Conservation (phyloP, 2,888 invertebrate genomes). For the Hetaerina titia region DNA sequence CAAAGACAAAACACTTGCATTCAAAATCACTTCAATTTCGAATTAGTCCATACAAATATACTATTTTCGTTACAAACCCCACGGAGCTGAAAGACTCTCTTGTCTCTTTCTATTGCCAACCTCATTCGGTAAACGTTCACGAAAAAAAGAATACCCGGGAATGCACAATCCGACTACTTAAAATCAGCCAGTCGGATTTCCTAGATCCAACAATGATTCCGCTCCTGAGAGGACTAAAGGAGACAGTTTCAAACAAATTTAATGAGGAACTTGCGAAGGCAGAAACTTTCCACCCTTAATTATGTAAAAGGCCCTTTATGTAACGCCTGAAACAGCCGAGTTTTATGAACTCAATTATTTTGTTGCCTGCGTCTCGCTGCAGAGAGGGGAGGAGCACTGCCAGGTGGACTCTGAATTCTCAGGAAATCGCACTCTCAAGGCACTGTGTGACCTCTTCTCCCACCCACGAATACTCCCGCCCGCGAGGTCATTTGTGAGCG, state of each 20-base stretch:
- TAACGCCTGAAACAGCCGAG: constrained; percentile 17
- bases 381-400: background rate
- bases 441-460: background rate
- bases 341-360: constrained; percentile 39
- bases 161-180: background rate
- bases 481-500: background rate
- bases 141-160: background rate
- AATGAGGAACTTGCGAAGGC: background rate
- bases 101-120: background rate
- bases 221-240: background rate
- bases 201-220: background rate
- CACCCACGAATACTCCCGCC: background rate
- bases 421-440: background rate
- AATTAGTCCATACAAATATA: background rate
- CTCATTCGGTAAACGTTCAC: background rate
- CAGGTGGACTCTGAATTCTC: background rate
- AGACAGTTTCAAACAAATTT: constrained; percentile 27
- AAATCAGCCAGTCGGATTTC: background rate
- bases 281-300: background rate
- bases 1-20: background rate
- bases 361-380: background rate
- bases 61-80: background rate
- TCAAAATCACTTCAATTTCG: too few species aligned
- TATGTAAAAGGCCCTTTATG: background rate
- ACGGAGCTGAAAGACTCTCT: background rate